Conservation (phyloP, 92 coral and sea anemone species). For the Porites evermanni region DNA sequence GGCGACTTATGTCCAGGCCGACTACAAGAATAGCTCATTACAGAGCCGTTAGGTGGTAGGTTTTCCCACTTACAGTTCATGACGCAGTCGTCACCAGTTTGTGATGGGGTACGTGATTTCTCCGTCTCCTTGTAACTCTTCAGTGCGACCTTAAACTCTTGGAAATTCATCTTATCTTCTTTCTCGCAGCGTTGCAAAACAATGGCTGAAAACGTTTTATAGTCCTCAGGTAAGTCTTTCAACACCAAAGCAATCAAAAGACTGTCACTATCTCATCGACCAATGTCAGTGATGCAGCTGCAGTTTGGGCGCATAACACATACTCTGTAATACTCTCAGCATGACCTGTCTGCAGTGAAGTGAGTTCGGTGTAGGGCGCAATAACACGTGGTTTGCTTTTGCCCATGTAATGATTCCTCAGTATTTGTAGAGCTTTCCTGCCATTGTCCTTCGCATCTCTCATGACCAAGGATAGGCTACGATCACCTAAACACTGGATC, state of each 20-base stretch:
- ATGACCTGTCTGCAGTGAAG: slow-evolving; percentile 25
- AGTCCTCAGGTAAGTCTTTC: slow-evolving; percentile 45
- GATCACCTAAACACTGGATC: slow-evolving; percentile 63
- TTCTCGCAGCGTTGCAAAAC: slow-evolving; percentile 36
- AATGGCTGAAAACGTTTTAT: slow-evolving; percentile 62
- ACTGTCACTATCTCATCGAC: slow-evolving; percentile 26
- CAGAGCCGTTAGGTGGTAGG: slow-evolving; percentile 6
- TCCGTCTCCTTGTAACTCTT: slow-evolving; percentile 55
- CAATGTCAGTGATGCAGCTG: slow-evolving; percentile 32
- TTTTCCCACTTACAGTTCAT: slow-evolving; percentile 2
- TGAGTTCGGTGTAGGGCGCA: slow-evolving; percentile 41
- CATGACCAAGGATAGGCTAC: slow-evolving; percentile 52
- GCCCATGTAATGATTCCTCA: slow-evolving; percentile 26
- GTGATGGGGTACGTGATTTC: slow-evolving; percentile 36
- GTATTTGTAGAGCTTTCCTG: slow-evolving; percentile 12
- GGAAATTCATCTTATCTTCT: slow-evolving; percentile 39
- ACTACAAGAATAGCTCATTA: slow-evolving; percentile 42
- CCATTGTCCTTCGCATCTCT: slow-evolving; percentile 22
- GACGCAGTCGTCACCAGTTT: slow-evolving; percentile 20
- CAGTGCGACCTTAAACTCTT: slow-evolving; percentile 59
- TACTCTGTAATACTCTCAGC: slow-evolving; percentile 42
- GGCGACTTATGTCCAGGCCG: slow-evolving; percentile 37
- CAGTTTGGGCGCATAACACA: slow-evolving; percentile 47
- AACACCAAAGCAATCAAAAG: slow-evolving; percentile 34
- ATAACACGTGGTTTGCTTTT: slow-evolving; percentile 36